Base-by-base conservation (phyloP, 2,888 invertebrate genomes). In the Phortica okadai region DNA sequence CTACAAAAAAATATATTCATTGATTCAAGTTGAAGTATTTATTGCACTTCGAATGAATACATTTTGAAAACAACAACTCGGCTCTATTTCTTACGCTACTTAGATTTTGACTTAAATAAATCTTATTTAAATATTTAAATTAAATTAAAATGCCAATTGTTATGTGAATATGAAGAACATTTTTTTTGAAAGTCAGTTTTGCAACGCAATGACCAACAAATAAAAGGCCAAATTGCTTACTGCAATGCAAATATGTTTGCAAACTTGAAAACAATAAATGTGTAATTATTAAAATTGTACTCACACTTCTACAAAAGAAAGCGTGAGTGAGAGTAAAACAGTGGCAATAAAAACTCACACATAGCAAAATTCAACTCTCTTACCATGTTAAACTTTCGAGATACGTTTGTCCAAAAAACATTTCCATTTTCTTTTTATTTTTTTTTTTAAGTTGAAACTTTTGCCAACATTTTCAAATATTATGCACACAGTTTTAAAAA, bases 381-480 rank as follows among this genome's bases (percentile, higher is more conserved):
- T 33, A 33, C 2, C 33, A 33, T 33, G 33, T 33, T 33, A 33
- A 33, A 33, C 33, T 33, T 33, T 33, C 4, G 1, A 33, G 1
- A 33, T 33, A 5, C 33, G 33, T 33, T 33, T 33, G 33, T 33
- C n/a, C n/a, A 25, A 11, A 66, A 11, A 25, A 66, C n/a, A 66
- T 21, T 21, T 66, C 5, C 25, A 33, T 33, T 2, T 70, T n/a
- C 50, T 11, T 69, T 5, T 7, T 44, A 10, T 44, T 50, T 73
- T 74, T 77, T 59, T 62, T 74, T 77, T 59, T 62, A 67, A 74
- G 74, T 77, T 75, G 75, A 72, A 64, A 25, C 41, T 62, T 56
- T 73, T 76, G 72, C 54, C 58, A 66, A 44, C 14, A 14, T 64
- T 64, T 64, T 64, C 41, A 64, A 64, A 64, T 64, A 64, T 64